Percentiles rank a stretch among this genome's conserved stretches.
These are phyloP conservation scores for Ammodytes marinus DNA, from an alignment of 2,113 vertebrate species.

Conservation along the genomic window DNA sequence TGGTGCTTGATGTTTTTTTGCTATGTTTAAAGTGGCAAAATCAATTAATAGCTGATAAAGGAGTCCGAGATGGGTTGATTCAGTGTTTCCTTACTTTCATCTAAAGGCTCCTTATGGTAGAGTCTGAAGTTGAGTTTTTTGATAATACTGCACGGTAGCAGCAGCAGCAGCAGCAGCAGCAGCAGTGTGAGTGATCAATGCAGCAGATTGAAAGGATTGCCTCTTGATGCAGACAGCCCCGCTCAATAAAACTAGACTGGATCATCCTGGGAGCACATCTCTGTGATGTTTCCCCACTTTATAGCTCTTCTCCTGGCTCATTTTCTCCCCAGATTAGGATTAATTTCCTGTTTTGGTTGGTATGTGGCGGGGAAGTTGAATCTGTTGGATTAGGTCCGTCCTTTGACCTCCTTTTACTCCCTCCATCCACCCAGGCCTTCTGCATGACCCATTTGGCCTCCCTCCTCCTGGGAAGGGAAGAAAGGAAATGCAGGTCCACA, in stretches of 20 bases:
- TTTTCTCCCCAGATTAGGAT: slow-evolving; percentile 49
- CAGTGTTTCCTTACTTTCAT: no score
- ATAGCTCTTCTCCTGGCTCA: slow-evolving; percentile 8
- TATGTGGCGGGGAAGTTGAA: slow-evolving; percentile 57
- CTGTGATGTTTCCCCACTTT: background rate
- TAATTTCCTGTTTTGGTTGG: slow-evolving; percentile 64
- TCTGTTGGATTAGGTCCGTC: slow-evolving; percentile 64
- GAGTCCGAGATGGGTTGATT: background rate
- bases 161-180: background rate
- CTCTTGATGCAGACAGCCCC: background rate
- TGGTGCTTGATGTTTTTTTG: no score
- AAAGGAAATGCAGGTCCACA: slow-evolving; percentile 29
- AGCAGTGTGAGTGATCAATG: background rate
- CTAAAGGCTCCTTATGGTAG: background rate
- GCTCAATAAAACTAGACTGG: background rate
- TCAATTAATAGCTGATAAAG: background rate
- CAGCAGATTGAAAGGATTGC: background rate
- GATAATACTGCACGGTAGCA: background rate
- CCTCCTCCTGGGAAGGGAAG: slow-evolving; percentile 23
- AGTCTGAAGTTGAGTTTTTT: background rate
- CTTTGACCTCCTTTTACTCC: slow-evolving; percentile 46
- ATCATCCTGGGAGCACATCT: slow-evolving; percentile 13
- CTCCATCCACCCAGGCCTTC: slow-evolving; percentile 18
- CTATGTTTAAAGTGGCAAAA: background rate
- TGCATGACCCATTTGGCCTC: slow-evolving; percentile 50